Evolutionary conservation across 92 coral and sea anemone species (phyloP).

Genomic region (Paramuricea clavata): DNA sequence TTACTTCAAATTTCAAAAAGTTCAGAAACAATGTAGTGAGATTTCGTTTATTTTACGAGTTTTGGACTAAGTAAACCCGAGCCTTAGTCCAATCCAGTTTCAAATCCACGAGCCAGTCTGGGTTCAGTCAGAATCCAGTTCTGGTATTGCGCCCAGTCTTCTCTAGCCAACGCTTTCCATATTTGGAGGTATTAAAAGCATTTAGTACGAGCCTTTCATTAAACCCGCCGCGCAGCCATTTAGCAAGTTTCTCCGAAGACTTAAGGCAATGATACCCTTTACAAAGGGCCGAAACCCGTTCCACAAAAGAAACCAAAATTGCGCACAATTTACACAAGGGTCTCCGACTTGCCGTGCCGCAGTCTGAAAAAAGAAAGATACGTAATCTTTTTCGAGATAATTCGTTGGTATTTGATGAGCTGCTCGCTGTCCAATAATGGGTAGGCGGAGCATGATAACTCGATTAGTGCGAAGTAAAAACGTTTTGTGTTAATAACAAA

Average conservation of each 20-base stretch:
- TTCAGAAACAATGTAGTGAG: neutral
- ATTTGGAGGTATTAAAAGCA: slow-evolving; percentile 54
- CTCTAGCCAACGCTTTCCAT: slow-evolving; percentile 12
- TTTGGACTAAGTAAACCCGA: neutral
- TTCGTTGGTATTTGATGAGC: slow-evolving; percentile 37
- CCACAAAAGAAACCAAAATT: neutral
- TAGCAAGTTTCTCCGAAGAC: neutral
- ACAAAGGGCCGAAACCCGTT: neutral
- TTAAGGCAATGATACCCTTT: neutral
- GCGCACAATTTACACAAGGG: neutral
- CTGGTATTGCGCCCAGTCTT: neutral
- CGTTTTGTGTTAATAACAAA: slow-evolving; percentile 55
- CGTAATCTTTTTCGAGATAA: slow-evolving; percentile 16
- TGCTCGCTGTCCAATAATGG: slow-evolving; percentile 38
- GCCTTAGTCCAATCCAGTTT: neutral
- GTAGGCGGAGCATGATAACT: slow-evolving; percentile 50
- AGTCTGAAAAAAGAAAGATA: neutral
- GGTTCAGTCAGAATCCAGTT: neutral
- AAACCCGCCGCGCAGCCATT: slow-evolving; percentile 12
- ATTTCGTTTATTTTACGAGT: neutral
- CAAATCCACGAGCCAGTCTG: neutral
- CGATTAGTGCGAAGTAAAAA: slow-evolving; percentile 46
- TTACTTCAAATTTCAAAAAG: neutral
- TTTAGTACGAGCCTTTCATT: slow-evolving; percentile 23
- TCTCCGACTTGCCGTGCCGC: neutral